phyloP scores from a whole-genome alignment of 2,113 vertebrate genomes.

The Calyptommatus sinebrachiatus region DNA sequence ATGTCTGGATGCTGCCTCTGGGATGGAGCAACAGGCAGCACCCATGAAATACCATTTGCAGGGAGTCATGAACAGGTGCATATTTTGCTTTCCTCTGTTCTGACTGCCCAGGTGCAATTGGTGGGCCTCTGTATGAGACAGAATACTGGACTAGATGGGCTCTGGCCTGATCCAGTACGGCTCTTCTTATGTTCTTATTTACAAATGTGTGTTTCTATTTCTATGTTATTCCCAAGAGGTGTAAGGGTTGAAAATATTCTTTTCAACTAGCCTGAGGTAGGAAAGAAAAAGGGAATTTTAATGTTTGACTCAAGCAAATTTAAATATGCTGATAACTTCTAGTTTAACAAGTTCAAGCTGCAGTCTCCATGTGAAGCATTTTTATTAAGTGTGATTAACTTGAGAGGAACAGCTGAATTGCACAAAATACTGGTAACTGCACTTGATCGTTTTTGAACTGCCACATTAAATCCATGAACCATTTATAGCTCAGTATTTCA shows the following conservation, averaged over 20 bases:
- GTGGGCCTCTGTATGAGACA: too few relatives aligned
- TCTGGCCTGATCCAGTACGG: too few relatives aligned
- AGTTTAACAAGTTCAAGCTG: background rate
- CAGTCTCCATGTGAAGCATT: background rate
- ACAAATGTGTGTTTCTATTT: background rate
- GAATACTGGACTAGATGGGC: too few relatives aligned
- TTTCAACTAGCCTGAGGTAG: background rate
- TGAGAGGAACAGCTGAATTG: background rate
- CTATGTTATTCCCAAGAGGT: background rate
- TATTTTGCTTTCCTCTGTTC: too few relatives aligned
- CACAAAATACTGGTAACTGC: background rate
- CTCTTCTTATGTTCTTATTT: too few relatives aligned
- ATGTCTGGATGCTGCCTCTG: too few relatives aligned
- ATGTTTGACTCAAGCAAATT: background rate
- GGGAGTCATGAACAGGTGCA: too few relatives aligned
- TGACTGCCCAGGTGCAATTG: too few relatives aligned
- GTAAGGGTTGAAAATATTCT: too few relatives aligned
- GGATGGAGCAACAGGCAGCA: too few relatives aligned
- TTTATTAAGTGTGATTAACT: background rate
- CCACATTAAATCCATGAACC: too few relatives aligned
- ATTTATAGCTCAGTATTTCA: background rate
- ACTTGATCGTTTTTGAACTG: background rate
- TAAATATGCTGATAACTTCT: background rate
- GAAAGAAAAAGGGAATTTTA: background rate
- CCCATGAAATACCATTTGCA: too few relatives aligned